Evolutionary conservation across 2,888 invertebrate genomes (phyloP).

Genomic region (Reticulitermes lucifugus): DNA sequence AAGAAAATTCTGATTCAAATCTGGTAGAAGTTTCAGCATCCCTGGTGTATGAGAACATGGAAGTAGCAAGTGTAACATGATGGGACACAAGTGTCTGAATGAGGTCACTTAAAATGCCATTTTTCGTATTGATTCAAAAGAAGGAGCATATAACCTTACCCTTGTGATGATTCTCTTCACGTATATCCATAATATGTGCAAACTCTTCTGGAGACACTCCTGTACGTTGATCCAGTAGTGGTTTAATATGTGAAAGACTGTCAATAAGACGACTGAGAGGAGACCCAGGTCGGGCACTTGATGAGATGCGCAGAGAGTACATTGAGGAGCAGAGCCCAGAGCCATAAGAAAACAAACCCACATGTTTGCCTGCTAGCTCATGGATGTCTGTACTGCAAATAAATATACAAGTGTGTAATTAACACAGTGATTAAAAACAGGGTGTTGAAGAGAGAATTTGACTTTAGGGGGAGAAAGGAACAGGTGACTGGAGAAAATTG

Average conservation of each 20-base stretch:
- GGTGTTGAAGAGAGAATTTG: not conserved
- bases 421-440: not conserved
- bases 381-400: constrained; percentile 68
- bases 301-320: constrained; percentile 85
- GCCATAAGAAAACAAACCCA: constrained; percentile 96
- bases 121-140: too few species aligned
- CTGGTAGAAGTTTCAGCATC: too few species aligned
- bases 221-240: constrained; percentile 75
- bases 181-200: constrained; percentile 80
- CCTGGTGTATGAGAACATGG: too few species aligned
- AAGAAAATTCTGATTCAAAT: too few species aligned
- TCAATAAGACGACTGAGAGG: constrained; percentile 74
- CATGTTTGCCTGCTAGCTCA: constrained; percentile 81
- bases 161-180: constrained; percentile 87
- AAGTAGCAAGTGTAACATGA: too few species aligned
- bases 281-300: constrained; percentile 65
- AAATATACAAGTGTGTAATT: not conserved
- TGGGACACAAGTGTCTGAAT: too few species aligned
- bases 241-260: constrained; percentile 76
- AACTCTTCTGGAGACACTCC: constrained; percentile 82
- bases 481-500: too few species aligned
- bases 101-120: too few species aligned
- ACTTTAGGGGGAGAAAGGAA: not conserved
- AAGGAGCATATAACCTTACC: not conserved
- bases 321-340: constrained; percentile 95